phyloP scores from a whole-genome alignment of 2,888 invertebrate genomes.

The Oconnorella tubifera region DNA sequence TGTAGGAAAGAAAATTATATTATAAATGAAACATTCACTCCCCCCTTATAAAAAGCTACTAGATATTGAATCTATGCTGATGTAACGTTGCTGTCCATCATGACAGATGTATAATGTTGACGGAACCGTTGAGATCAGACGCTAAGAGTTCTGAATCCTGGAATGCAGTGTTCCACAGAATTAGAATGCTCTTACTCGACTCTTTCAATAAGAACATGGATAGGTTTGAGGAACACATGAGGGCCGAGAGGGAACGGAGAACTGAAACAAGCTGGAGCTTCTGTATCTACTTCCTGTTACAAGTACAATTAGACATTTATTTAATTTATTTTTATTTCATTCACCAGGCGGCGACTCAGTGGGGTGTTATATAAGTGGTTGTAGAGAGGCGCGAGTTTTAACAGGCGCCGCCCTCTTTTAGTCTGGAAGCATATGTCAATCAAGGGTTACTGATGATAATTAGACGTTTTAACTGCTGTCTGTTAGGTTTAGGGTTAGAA shows the following conservation, averaged over 20 bases:
- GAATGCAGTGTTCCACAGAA: conserved; percentile 76
- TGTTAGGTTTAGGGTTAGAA: no score
- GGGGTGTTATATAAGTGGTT: background rate
- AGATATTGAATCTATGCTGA: background rate
- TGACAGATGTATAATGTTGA: conserved; percentile 79
- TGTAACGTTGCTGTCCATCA: no score
- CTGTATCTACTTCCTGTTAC: conserved; percentile 86
- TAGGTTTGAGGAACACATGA: conserved; percentile 79
- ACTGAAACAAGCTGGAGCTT: conserved; percentile 91
- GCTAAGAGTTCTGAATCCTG: conserved; percentile 78
- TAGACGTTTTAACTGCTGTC: no score
- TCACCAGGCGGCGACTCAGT: no score
- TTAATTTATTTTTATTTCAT: no score
- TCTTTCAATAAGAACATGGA: conserved; percentile 82
- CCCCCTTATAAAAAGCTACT: background rate
- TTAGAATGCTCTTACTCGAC: conserved; percentile 76
- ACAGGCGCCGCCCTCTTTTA: no score
- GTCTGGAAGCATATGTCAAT: no score
- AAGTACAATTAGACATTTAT: no score
- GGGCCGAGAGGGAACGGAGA: conserved; percentile 81
- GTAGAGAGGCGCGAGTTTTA: background rate
- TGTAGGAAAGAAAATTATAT: background rate
- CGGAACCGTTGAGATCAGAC: conserved; percentile 85
- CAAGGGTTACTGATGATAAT: no score
- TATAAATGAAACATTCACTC: background rate